Conservation (phyloP, 2,888 invertebrate species). For the Scaptomyza reducta region DNA sequence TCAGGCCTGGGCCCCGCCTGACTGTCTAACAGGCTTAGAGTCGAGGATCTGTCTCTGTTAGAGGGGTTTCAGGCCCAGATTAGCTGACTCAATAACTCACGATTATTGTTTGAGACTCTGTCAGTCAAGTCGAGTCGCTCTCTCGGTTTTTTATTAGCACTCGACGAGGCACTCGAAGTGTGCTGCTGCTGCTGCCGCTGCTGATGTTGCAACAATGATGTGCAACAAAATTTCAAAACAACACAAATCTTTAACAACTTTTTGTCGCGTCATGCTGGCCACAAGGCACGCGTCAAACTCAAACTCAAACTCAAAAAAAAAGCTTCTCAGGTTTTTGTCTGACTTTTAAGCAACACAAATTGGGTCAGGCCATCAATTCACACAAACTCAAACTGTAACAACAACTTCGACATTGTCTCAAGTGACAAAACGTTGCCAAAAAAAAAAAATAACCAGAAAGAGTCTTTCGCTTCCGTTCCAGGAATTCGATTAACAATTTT, state of each 20-base stretch:
- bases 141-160: slow-evolving; percentile 73
- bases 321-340: slow-evolving; percentile 51
- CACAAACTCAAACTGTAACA: slow-evolving; percentile 42
- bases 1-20: slow-evolving; percentile 52
- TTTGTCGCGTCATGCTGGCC: slow-evolving; percentile 55
- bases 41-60: slow-evolving; percentile 21
- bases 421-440: slow-evolving; percentile 66
- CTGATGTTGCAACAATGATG: slow-evolving; percentile 80
- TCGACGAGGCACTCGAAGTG: slow-evolving; percentile 58
- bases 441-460: background rate
- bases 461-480: slow-evolving; percentile 56
- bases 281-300: slow-evolving; percentile 69
- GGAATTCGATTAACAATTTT: slow-evolving; percentile 68
- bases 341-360: slow-evolving; percentile 43
- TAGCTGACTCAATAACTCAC: slow-evolving; percentile 76
- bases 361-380: slow-evolving; percentile 36
- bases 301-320: slow-evolving; percentile 56
- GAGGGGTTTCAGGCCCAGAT: slow-evolving; percentile 43
- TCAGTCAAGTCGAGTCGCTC: slow-evolving; percentile 59
- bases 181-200: slow-evolving; percentile 24
- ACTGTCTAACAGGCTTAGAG: slow-evolving; percentile 71
- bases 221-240: slow-evolving; percentile 56
- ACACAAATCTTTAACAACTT: slow-evolving; percentile 58
- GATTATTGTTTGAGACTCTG: slow-evolving; percentile 76
- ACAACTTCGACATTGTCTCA: slow-evolving; percentile 17